phyloP scores from a whole-genome alignment of 2,888 invertebrate genomes.

The Rhyacophila evoluta region DNA sequence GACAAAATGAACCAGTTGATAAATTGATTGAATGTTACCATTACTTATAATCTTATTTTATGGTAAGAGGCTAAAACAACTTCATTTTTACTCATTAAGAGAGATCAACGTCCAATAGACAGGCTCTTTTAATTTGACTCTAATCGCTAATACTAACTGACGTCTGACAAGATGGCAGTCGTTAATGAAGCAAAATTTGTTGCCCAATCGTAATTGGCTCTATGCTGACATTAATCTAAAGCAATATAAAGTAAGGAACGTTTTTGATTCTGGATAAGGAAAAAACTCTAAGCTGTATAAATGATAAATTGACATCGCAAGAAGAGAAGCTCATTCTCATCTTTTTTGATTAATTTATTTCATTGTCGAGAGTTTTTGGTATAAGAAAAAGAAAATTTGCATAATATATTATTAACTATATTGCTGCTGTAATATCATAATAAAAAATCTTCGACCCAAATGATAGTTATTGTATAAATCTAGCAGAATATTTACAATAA shows the following conservation, averaged over 20 bases:
- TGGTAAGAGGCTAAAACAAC: neutral
- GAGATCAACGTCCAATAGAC: slow-evolving; percentile 20
- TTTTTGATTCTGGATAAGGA: slow-evolving; percentile 1
- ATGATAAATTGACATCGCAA: slow-evolving; percentile 10
- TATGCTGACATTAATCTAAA: slow-evolving; percentile 18
- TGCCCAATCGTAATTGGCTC: slow-evolving; percentile 24
- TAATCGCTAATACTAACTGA: slow-evolving; percentile 30
- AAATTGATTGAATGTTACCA: too few relatives aligned
- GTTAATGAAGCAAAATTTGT: slow-evolving; percentile 24
- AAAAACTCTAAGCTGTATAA: neutral
- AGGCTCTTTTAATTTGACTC: slow-evolving; percentile 30
- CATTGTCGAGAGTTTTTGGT: too few relatives aligned
- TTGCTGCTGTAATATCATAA: too few relatives aligned
- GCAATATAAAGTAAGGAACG: slow-evolving; percentile 6
- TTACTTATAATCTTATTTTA: neutral
- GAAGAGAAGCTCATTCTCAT: neutral
- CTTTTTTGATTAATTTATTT: too few relatives aligned
- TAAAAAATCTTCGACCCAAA: too few relatives aligned
- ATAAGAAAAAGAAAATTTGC: too few relatives aligned
- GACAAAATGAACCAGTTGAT: too few relatives aligned
- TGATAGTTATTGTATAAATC: too few relatives aligned
- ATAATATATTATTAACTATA: too few relatives aligned
- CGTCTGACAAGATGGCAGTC: slow-evolving; percentile 25
- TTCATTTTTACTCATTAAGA: slow-evolving; percentile 17
- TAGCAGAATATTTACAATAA: too few relatives aligned